Evolutionary conservation across 1,140 invertebrate genomes (phyloP).

Genomic region (Pogonus chalceus): DNA sequence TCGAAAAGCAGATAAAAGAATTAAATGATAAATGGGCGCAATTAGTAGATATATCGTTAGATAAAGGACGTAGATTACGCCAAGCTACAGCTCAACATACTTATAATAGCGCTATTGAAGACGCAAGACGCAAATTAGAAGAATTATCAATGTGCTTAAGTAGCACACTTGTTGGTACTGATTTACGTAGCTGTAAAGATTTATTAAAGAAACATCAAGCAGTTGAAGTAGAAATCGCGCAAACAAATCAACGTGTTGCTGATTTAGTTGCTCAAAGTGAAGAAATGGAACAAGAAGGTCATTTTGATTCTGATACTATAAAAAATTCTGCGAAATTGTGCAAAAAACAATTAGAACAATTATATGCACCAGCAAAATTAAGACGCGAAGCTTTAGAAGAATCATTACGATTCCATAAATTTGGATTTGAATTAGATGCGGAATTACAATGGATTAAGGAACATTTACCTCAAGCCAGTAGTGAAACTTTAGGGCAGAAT

Average conservation of each 20-base stretch:
- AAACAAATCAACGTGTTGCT: constrained; percentile 66
- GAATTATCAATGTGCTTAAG: constrained; percentile 66
- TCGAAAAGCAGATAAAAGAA: constrained; percentile 51
- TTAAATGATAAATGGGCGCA: constrained; percentile 66
- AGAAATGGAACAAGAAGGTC: constrained; percentile 83
- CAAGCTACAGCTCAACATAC: constrained; percentile 73
- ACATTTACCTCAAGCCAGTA: constrained; percentile 68
- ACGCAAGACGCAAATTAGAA: constrained; percentile 69
- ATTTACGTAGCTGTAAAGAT: constrained; percentile 81
- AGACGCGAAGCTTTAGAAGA: constrained; percentile 77
- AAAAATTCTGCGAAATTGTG: constrained; percentile 65
- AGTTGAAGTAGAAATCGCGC: constrained; percentile 68
- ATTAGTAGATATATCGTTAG: constrained; percentile 57
- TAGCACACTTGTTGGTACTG: constrained; percentile 70
- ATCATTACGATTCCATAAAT: constrained; percentile 73
- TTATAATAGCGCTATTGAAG: constrained; percentile 67
- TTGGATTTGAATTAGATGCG: constrained; percentile 85
- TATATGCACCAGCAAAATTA: constrained; percentile 50
- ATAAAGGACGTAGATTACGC: constrained; percentile 68
- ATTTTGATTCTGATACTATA: constrained; percentile 87
- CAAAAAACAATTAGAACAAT: constrained; percentile 49
- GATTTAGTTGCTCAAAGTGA: constrained; percentile 70
- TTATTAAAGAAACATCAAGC: constrained; percentile 77
- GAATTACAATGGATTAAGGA: constrained; percentile 96
- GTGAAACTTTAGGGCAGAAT: constrained; percentile 65